Base-by-base conservation (phyloP, 2,888 invertebrate species). In the Torymus aiolomorphi region DNA sequence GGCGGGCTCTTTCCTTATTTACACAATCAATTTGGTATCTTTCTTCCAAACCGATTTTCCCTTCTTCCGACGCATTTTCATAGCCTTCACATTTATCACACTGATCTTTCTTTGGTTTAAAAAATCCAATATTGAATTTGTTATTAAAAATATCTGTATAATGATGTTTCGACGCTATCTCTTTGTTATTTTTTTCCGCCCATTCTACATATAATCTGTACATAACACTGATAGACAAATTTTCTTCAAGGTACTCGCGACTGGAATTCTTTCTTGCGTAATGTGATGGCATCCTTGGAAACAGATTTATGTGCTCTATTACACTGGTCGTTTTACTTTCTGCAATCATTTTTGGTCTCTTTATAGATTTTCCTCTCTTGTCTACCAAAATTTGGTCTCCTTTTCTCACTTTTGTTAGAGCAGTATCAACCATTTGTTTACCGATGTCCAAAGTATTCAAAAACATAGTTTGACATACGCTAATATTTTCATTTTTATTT, bases 71-170 rank as follows among this genome's bases (percentile, higher is more conserved):
- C 16, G 54, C 52, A 70, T 70, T 54, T 13, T n/a, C n/a, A n/a
- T n/a, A n/a, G n/a, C n/a, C n/a, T n/a, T n/a, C n/a, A n/a, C n/a
- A n/a, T n/a, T n/a, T 20, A 56, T 76, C 79, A 18, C 82, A 81
- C 84, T 84, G 85, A 80, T 88, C 87, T 81, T 86, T 87, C 61
- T 82, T 83, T 0, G 80, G 82, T 49, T 65, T 80, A 20, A 80
- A 81, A 54, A 82, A 82, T 16, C 63, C 20, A 14, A 82, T 42
- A 63, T 82, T 82, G 24, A 76, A 80, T 52, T 76, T 5, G n/a
- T 42, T 67, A 20, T 71, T 66, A 49, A 82, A 82, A 8, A 67
- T 49, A 31, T 81, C 80, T 11, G 52, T 31, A 42, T 82, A 82
- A 0, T 76, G 65, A 2, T 70, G 56, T 42, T 76, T 70, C 2